These are phyloP conservation scores for Nomada hirtipes DNA, from an alignment of 2,888 invertebrate genomes.

Conservation along the genomic window DNA sequence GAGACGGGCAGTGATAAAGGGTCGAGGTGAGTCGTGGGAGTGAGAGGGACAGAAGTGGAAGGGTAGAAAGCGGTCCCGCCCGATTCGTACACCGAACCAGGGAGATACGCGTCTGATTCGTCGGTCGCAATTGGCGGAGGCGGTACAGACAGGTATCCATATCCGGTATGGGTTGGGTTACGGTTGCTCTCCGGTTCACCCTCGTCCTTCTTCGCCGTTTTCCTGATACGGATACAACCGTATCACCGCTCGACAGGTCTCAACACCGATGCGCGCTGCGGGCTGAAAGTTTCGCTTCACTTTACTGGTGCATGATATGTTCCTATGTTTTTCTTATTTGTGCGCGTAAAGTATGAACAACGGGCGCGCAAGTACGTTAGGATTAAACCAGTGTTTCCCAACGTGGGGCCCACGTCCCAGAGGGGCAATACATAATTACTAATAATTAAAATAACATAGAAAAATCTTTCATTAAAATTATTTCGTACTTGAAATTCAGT, in stretches of 20 bases:
- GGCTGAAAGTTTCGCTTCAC: too few species aligned
- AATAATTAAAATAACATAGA: too few species aligned
- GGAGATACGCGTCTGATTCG: constrained; percentile 81
- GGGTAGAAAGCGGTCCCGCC: constrained; percentile 73
- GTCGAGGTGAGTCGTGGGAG: background rate
- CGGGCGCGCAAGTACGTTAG: too few species aligned
- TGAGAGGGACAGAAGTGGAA: constrained; percentile 46
- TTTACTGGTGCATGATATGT: too few species aligned
- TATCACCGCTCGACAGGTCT: constrained; percentile 16
- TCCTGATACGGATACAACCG: constrained; percentile 63
- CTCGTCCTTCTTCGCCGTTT: constrained; percentile 69
- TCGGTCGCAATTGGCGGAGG: constrained; percentile 82
- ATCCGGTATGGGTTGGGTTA: constrained; percentile 80
- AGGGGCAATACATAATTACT: too few species aligned
- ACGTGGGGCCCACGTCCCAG: too few species aligned
- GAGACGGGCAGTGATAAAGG: constrained; percentile 17
- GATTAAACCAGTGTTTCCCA: too few species aligned
- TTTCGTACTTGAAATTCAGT: too few species aligned
- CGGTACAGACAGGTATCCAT: constrained; percentile 81
- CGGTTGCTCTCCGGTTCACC: constrained; percentile 63
- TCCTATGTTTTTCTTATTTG: too few species aligned
- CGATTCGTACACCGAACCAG: constrained; percentile 81
- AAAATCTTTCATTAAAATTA: too few species aligned
- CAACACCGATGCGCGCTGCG: background rate
- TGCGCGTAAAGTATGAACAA: too few species aligned